These are phyloP conservation scores for Acanthopagrus latus DNA, from an alignment of 2,797 vertebrate species.

Conservation along the genomic window DNA sequence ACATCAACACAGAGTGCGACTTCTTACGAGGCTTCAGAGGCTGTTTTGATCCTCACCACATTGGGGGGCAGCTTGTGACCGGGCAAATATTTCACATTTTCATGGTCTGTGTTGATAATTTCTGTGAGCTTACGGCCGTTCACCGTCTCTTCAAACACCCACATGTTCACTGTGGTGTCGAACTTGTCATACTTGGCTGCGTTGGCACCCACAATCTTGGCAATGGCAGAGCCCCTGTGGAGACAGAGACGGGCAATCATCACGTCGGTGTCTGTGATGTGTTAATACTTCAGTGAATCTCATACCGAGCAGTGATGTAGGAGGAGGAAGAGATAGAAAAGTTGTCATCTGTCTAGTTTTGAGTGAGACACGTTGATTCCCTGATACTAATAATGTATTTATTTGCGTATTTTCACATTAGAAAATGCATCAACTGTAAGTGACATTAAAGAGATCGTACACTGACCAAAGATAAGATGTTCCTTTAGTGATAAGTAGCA, in stretches of 20 bases:
- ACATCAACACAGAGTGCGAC: not conserved
- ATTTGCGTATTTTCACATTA: too few species aligned
- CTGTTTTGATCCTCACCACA: conserved; percentile 85
- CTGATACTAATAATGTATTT: too few species aligned
- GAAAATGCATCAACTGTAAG: too few species aligned
- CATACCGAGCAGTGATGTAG: not conserved
- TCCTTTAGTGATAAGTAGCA: too few species aligned
- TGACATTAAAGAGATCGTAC: too few species aligned
- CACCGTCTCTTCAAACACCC: conserved; percentile 96
- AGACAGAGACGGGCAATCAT: conserved; percentile 17
- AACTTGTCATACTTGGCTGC: conserved; percentile 88
- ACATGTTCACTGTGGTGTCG: conserved; percentile 92
- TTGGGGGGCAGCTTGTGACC: conserved; percentile 96
- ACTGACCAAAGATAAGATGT: too few species aligned
- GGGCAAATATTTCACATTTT: conserved; percentile 96
- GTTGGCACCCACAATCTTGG: conserved; percentile 94
- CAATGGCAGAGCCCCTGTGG: conserved; percentile 96
- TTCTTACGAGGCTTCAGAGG: not conserved
- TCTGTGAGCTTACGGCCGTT: conserved; percentile 91
- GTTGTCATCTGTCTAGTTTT: not conserved
- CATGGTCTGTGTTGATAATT: conserved; percentile 96
- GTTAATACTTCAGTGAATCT: not conserved
- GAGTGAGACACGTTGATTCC: not conserved
- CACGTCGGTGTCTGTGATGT: not conserved
- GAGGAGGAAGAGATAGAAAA: not conserved